Conservation (phyloP, 2,113 vertebrate species). For the Cryptoleucopteryx plumbea region DNA sequence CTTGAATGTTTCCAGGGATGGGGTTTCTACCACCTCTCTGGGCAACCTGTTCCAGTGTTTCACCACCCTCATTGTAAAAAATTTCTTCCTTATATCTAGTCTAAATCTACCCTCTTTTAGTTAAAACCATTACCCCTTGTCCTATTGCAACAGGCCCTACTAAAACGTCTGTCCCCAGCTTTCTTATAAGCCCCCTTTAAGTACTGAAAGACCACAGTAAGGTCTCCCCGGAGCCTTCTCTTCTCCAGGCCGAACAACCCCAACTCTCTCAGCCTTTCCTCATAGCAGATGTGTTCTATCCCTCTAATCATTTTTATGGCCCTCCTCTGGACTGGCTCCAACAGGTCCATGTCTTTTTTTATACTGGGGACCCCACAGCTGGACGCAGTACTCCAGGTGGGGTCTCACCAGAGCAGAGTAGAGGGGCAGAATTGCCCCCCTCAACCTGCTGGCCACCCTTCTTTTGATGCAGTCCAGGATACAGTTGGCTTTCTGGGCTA, state of each 20-base stretch:
- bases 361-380: background rate
- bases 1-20: background rate
- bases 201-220: background rate
- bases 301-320: background rate
- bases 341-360: background rate
- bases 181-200: background rate
- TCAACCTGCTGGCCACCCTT: accelerated
- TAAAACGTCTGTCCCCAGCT: background rate
- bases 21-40: background rate
- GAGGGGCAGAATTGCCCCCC: background rate
- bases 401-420: background rate
- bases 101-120: background rate
- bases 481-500: background rate
- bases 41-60: background rate
- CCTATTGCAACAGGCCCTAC: background rate
- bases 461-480: background rate
- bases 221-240: background rate
- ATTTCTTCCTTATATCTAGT: background rate
- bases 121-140: background rate
- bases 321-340: background rate
- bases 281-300: background rate
- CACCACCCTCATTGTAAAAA: background rate
- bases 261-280: background rate
- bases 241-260: background rate
- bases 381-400: background rate